Evolutionary conservation across 2,888 invertebrate species (phyloP), one percentile per base, ranked within the genome.

Genomic region (Drosophila limbata): DNA sequence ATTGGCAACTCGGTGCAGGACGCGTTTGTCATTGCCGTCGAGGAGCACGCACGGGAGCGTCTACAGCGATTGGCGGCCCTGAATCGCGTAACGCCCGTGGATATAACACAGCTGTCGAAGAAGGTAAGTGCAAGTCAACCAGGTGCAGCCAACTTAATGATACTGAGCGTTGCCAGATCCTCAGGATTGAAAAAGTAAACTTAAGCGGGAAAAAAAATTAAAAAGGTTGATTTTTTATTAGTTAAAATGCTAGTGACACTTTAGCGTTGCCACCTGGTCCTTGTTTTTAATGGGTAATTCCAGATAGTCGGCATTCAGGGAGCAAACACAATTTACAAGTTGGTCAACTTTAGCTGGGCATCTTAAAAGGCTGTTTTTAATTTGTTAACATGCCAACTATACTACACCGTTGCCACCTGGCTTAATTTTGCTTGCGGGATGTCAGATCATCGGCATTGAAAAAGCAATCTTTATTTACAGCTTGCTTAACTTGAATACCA

Each of bases 21-120:
- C 96, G 98, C 98, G 81, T 98, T 98, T 94, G 98, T 98, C 94
- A 98, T 98, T 93, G 98, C 98, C 82, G 98, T 98, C 92, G 98
- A 98, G 94, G 97, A 98, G 94, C 97, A 97, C 94, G 97, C 97
- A 72, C 94, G 97, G 90, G 97, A 98, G 94, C 96, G 98, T 91
- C 94, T 98, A 92, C 97, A 98, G 94, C 95, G 96, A 91, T 95
- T 98, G 91, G 97, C 98, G 75, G 97, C 97, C 83, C 96, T 98
- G 94, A 97, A 97, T 93, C 95, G 96, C 90, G 97, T 98, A 94
- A 97, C 97, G 88, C 98, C 98, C 69, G 96, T 97, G 92, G 97
- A 98, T 94, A 97, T 98, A 96, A 96, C 96, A 92, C 96, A 97
- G 93, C 94, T 97, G 81, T 96, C 96, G 89, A 95, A 96, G 93